Conservation (phyloP, 2,113 vertebrate genomes). For the Bostrychus sinensis region DNA sequence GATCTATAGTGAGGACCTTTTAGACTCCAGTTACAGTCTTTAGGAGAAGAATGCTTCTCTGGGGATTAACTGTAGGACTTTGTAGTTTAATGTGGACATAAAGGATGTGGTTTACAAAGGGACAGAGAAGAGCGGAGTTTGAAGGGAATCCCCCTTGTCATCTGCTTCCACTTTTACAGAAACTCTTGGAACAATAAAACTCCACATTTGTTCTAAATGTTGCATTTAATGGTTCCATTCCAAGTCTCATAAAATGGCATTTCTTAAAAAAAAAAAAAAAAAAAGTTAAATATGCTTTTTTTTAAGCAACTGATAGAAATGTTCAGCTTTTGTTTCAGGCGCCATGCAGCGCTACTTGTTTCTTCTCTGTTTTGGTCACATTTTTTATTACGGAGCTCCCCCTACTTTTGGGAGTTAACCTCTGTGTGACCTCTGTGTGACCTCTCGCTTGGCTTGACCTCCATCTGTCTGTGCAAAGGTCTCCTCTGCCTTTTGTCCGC, state of each 20-base stretch:
- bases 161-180: slow-evolving; percentile 6
- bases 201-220: slow-evolving; percentile 6
- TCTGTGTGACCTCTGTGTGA: too few species aligned
- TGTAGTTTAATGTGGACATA: slow-evolving; percentile 7
- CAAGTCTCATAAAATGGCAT: not conserved
- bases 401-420: too few species aligned
- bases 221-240: not conserved
- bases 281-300: too few species aligned
- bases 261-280: too few species aligned
- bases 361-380: too few species aligned
- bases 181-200: slow-evolving; percentile 2
- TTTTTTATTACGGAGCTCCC: too few species aligned
- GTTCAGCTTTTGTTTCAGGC: too few species aligned
- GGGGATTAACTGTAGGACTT: not conserved
- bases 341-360: too few species aligned
- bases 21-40: not conserved
- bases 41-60: slow-evolving; percentile 1
- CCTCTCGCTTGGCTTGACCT: too few species aligned
- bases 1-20: not conserved
- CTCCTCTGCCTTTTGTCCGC: too few species aligned
- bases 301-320: too few species aligned
- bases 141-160: slow-evolving; percentile 6
- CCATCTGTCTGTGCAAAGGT: too few species aligned
- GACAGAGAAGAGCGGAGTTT: not conserved
- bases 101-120: slow-evolving; percentile 6